These are phyloP conservation scores for Strigamia transsilvanica DNA, from an alignment of 2,888 invertebrate genomes.

Conservation along the genomic window DNA sequence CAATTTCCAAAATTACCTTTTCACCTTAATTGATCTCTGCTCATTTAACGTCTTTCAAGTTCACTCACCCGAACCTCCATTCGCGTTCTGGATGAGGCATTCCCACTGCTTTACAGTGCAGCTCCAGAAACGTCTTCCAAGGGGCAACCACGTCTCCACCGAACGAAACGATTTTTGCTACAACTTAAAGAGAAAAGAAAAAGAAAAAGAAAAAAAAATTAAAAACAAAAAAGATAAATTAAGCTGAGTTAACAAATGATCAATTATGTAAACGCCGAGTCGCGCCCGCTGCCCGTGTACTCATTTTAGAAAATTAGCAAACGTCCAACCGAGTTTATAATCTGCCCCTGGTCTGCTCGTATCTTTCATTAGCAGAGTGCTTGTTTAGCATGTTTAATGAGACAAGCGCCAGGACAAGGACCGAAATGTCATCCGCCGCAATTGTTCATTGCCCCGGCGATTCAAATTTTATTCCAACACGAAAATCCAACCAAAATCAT, in stretches of 20 bases:
- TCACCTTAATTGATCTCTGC: neutral
- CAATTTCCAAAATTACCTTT: neutral
- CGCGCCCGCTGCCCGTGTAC: neutral
- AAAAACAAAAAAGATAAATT: too few relatives aligned
- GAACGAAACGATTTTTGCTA: slow-evolving; percentile 93
- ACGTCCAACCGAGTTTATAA: slow-evolving; percentile 24
- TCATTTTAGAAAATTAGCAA: slow-evolving; percentile 4
- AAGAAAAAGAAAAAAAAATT: too few relatives aligned
- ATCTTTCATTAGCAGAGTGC: slow-evolving; percentile 42
- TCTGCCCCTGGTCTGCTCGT: slow-evolving; percentile 3
- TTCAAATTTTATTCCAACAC: too few relatives aligned
- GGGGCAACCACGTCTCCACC: slow-evolving; percentile 79
- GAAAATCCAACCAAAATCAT: too few relatives aligned
- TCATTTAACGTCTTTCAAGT: neutral
- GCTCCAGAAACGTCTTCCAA: slow-evolving; percentile 82
- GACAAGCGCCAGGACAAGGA: neutral
- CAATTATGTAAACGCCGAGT: slow-evolving; percentile 36
- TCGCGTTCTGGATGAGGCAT: slow-evolving; percentile 87
- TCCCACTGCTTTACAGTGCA: slow-evolving; percentile 92
- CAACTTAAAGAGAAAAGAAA: slow-evolving; percentile 70
- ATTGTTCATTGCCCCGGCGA: neutral
- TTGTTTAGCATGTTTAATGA: slow-evolving; percentile 29
- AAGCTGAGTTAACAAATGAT: neutral
- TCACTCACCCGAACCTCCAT: slow-evolving; percentile 68
- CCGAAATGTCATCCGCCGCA: neutral